Conservation (phyloP, 2,797 vertebrate species). For the Alouatta caraya region DNA sequence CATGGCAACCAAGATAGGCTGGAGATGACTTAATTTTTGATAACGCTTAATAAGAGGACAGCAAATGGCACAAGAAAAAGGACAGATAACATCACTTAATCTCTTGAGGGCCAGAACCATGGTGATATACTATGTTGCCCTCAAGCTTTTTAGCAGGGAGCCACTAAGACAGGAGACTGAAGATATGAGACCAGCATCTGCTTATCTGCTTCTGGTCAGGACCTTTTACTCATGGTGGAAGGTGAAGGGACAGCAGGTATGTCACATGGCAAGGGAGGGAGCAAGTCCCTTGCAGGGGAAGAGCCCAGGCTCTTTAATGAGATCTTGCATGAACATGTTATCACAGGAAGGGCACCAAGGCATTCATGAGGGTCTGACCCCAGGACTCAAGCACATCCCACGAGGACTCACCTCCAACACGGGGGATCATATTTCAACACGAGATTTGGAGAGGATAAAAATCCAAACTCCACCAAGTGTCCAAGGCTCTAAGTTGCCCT, state of each 20-base stretch:
- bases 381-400: background rate
- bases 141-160: background rate
- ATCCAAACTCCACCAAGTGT: background rate
- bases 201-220: background rate
- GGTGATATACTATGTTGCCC: background rate
- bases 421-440: background rate
- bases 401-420: background rate
- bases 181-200: background rate
- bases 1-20: slow-evolving; percentile 61
- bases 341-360: background rate
- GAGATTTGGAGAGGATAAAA: background rate
- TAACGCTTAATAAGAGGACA: background rate
- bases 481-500: background rate
- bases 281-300: background rate
- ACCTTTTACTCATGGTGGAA: background rate
- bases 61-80: background rate
- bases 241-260: background rate
- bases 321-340: background rate
- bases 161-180: background rate
- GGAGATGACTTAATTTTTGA: background rate
- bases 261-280: background rate
- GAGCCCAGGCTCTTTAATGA: background rate
- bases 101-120: background rate
- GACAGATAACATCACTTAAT: background rate
- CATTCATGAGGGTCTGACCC: background rate